A percentile compares a stretch with the other conserved stretches of the same genome.
Conservation (phyloP, 2,888 invertebrate species). For the Cylindroiulus punctatus region DNA sequence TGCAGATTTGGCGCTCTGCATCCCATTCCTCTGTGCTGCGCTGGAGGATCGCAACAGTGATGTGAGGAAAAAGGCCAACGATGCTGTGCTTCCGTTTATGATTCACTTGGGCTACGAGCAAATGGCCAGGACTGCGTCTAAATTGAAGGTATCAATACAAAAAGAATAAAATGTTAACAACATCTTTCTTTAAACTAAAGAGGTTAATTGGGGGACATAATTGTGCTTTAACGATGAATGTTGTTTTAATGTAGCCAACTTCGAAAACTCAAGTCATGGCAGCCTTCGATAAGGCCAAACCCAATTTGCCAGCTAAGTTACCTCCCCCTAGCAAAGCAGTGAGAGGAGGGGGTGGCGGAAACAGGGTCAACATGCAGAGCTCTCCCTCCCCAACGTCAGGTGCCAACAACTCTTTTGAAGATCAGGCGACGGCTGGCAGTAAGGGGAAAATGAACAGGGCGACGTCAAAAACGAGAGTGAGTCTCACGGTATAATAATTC, state of each 20-base stretch:
- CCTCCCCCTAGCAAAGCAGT: conserved; percentile 70
- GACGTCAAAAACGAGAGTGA: conserved; percentile 58
- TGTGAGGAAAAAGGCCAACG: conserved; percentile 88
- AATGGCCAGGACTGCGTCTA: conserved; percentile 80
- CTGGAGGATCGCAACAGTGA: conserved; percentile 91
- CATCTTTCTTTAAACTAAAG: too few species aligned
- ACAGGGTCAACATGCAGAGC: not conserved
- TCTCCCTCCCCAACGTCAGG: conserved; percentile 61
- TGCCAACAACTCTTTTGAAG: not conserved
- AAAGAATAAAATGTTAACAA: too few species aligned
- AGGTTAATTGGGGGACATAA: too few species aligned
- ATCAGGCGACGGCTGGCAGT: not conserved
- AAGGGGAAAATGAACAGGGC: conserved; percentile 55
- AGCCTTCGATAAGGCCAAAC: conserved; percentile 84
- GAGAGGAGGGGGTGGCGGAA: conserved; percentile 55
- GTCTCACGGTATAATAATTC: not conserved
- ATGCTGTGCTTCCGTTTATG: conserved; percentile 91
- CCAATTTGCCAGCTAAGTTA: conserved; percentile 84
- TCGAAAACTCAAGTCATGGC: conserved; percentile 74
- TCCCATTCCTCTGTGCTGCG: conserved; percentile 81
- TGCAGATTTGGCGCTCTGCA: conserved; percentile 77
- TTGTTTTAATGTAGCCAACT: conserved; percentile 64
- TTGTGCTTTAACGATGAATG: not conserved
- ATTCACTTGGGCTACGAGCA: conserved; percentile 86
- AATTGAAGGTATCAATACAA: conserved; percentile 75